These are phyloP conservation scores for Sipha flava DNA, from an alignment of 1,140 invertebrate species.

Conservation along the genomic window DNA sequence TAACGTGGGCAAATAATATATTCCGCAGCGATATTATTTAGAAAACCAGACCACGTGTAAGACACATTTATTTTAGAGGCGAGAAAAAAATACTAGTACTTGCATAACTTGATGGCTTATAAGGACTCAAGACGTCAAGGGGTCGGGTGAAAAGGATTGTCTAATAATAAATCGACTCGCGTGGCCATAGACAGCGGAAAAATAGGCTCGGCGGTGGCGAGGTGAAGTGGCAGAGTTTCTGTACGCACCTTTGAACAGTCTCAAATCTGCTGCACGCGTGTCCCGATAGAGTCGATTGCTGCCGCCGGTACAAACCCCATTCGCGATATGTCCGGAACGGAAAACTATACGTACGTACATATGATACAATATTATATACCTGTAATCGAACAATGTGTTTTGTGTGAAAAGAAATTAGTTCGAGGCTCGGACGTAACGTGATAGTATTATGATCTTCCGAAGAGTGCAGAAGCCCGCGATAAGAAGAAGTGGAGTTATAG, in stretches of 20 bases:
- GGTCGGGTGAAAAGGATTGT: background rate
- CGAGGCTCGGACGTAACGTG: too few relatives aligned
- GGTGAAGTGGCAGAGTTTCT: too few relatives aligned
- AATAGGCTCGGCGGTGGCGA: background rate
- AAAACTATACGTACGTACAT: background rate
- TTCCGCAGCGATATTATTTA: background rate
- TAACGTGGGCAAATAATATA: background rate
- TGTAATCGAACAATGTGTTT: background rate
- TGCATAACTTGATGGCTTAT: background rate
- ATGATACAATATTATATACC: background rate
- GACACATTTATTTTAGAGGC: background rate
- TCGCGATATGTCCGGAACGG: background rate
- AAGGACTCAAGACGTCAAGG: background rate
- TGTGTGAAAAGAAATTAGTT: too few relatives aligned
- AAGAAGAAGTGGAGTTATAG: too few relatives aligned
- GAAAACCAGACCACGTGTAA: background rate
- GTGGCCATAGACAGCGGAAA: background rate
- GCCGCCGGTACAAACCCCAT: too few relatives aligned
- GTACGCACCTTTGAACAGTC: too few relatives aligned
- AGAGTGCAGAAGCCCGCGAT: too few relatives aligned
- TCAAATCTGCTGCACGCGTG: too few relatives aligned
- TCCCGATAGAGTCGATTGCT: too few relatives aligned
- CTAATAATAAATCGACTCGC: background rate
- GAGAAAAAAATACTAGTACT: background rate
- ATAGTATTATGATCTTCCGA: too few relatives aligned